Evolutionary conservation across 2,797 vertebrate genomes (phyloP).

Genomic region (Mus spretus): DNA sequence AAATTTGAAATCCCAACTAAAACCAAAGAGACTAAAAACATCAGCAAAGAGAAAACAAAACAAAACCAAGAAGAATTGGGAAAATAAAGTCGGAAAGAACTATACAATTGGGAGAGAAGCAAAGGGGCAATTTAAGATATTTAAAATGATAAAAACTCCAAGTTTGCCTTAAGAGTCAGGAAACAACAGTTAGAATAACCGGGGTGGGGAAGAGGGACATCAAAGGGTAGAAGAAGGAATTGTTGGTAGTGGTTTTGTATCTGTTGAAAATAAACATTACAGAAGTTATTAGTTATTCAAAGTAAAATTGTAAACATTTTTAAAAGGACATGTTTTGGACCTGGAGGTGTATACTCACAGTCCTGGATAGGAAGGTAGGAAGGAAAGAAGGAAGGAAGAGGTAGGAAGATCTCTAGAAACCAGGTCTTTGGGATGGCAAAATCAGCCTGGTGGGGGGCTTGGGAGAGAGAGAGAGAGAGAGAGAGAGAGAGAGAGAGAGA

Average conservation of each 20-base stretch:
- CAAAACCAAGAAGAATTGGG: neutral
- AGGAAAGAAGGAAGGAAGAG: neutral
- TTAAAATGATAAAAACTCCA: neutral
- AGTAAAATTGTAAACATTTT: neutral
- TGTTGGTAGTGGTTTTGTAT: neutral
- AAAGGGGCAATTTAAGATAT: neutral
- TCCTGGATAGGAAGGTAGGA: neutral
- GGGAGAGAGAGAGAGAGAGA: no score
- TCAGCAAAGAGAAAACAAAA: neutral
- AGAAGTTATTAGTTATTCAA: slow-evolving; percentile 25
- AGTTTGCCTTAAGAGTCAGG: neutral
- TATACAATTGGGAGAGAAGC: neutral
- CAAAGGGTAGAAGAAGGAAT: neutral
- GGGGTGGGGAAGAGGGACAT: neutral
- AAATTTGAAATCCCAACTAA: neutral
- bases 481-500: no score
- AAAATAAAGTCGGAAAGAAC: neutral
- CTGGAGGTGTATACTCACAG: neutral
- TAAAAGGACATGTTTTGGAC: neutral
- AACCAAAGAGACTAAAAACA: neutral
- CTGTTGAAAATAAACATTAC: neutral
- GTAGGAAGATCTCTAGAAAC: neutral
- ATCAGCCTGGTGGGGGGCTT: no score
- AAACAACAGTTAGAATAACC: neutral
- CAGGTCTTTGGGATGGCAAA: neutral